Base-by-base conservation (phyloP, 1,140 invertebrate species). In the Holotrichia oblita region DNA sequence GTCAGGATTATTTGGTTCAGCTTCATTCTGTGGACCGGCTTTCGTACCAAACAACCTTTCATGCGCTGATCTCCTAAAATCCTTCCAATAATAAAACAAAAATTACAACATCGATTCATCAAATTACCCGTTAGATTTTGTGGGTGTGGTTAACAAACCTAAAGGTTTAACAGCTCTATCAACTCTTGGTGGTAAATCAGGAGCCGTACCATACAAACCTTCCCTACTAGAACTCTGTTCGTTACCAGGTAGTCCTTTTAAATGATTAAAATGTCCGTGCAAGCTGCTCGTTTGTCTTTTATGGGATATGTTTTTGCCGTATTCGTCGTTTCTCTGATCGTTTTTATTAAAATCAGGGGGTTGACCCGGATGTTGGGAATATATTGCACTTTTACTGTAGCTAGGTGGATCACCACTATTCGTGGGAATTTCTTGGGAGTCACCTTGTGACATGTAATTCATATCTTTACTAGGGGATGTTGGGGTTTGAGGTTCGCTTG, bases 131-230 rank as follows among this genome's bases (percentile, higher is more conserved):
- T 81, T 82, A 10, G 82, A 77, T 55, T 82, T 84, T 76, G 80
- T 85, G 6, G 85, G 84, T 80, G 84, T 84, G 0, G 81, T 82
- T 73, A 85, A 6, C 73, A 87, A 40, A 72, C 86, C 87, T 73
- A 88, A 87, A 76, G 94, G 94, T 84, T 96, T 96, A 3, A 89
- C 92, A 74, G 91, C 92, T 59, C 95, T 89, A 87, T 96, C 94
- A 14, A 96, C 91, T 59, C 94, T 89, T 12, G 96, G 96, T 0
- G 96, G 96, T 77, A 96, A 87, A 88, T 96, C 94, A 4, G 94
- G 95, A 2, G 92, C 91, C 40, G 86, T 86, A 81, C 83, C 84
- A 72, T 86, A 86, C 55, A 85, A 69, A 12, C 82, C 82, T 72
- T 87, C 85, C 76, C 85, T 85, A 8, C 82, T 73, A 24, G 82